Conservation (phyloP, 2,797 vertebrate genomes). For the Epinephelus coioides region DNA sequence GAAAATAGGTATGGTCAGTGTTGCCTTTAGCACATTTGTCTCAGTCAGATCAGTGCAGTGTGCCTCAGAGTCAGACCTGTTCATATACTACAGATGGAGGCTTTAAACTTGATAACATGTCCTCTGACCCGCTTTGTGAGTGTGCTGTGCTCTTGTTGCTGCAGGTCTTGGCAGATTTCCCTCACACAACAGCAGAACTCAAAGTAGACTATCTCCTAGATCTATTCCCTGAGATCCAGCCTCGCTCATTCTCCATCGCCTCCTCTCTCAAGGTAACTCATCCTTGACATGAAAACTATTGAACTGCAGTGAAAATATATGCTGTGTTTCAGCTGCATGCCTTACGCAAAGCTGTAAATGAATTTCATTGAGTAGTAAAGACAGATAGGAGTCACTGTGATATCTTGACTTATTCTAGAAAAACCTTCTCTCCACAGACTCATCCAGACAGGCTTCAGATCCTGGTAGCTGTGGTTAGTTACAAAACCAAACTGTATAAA, state of each 20-base stretch:
- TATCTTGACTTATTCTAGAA: not conserved
- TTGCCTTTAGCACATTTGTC: not conserved
- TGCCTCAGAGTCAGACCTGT: not conserved
- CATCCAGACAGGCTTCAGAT: slow-evolving; percentile 90
- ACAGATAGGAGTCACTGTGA: not conserved
- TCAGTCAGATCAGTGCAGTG: not conserved
- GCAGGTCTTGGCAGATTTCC: slow-evolving; percentile 93
- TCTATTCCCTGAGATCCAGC: slow-evolving; percentile 93
- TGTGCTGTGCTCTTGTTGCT: not conserved
- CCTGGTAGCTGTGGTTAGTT: slow-evolving; percentile 92
- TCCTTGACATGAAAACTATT: not conserved
- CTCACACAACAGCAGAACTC: slow-evolving; percentile 87
- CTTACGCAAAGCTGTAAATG: not conserved
- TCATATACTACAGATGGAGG: not conserved
- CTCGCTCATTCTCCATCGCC: slow-evolving; percentile 95
- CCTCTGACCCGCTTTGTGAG: not conserved
- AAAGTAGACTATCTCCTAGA: slow-evolving; percentile 90
- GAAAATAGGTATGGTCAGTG: too few relatives aligned
- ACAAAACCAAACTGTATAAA: slow-evolving; percentile 89
- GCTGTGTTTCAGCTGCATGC: not conserved
- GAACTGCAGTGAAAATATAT: not conserved
- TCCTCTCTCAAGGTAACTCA: slow-evolving; percentile 90
- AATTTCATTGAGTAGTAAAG: not conserved
- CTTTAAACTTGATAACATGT: not conserved
- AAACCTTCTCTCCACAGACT: slow-evolving; percentile 76